Base-by-base conservation (phyloP, 2,888 invertebrate genomes). In the Drosophila recens region DNA sequence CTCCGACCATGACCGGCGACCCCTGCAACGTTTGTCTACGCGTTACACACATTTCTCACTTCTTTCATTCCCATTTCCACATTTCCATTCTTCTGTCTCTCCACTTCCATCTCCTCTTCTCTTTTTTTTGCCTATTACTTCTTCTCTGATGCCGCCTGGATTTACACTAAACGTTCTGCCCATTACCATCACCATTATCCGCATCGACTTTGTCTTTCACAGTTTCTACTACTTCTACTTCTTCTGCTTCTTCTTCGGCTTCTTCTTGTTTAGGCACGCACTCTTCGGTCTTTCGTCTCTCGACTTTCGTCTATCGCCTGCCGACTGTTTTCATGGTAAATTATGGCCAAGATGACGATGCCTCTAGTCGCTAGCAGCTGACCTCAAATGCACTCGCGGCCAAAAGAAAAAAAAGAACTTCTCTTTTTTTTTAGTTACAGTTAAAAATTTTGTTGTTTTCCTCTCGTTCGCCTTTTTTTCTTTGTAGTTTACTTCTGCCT, bases 311-410 rank as follows among this genome's bases (percentile, higher is more conserved):
- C 38, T 38, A 30, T 38, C 51, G 33, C 43, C 58, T 27, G 34
- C 40, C 63, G 63, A 58, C 65, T 76, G 61, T 78, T 58, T 83
- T 65, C 72, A 84, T 61, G 87, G 84, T 69, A 81, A 72, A 82
- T 84, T 82, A 84, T 71, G 72, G 70, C 58, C 65, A 65, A 59
- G 57, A 58, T 69, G 82, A 79, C 65, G 77, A 63, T 56, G 70
- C 48, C 51, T 40, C 64, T 42, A 59, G 66, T 42, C 58, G 48
- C 33, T 17, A 51, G 40, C 52, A 63, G 76, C 57, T 80, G 78
- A 78, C 78, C 78, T 78, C 66, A 78, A 78, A 78, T 72, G 77
- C 80, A 78, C 80, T 79, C 71, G 53, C 70, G 11, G 51, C 57
- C 62, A 54, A 73, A 58, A 53, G 36, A 42, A 43, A 53, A 56